These are phyloP conservation scores for Lepilemur septentrionalis DNA, from an alignment of 2,797 vertebrate species.

Conservation along the genomic window DNA sequence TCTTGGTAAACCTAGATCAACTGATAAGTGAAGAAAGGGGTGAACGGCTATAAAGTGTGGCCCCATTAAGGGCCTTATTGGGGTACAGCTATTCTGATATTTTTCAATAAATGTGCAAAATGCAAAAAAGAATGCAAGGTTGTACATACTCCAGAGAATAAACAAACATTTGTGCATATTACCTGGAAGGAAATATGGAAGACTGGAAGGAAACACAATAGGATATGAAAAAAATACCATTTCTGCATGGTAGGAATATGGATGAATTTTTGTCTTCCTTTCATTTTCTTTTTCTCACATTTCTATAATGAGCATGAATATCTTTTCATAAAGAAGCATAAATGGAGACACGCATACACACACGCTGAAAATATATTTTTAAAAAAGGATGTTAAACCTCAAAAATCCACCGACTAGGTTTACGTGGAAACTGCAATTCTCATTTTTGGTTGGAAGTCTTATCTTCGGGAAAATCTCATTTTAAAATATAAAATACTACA, in stretches of 20 bases:
- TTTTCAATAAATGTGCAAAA: not conserved
- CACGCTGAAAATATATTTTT: slow-evolving; percentile 9
- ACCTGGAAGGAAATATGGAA: not conserved
- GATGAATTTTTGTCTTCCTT: slow-evolving; percentile 14
- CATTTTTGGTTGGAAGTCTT: slow-evolving; percentile 4
- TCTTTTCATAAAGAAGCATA: slow-evolving; percentile 25
- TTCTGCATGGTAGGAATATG: not conserved
- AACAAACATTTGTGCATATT: not conserved
- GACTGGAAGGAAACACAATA: not conserved
- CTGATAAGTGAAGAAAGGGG: not conserved
- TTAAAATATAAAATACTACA: slow-evolving; percentile 22
- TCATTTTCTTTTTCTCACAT: not conserved
- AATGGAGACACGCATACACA: not conserved
- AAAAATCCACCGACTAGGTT: not conserved
- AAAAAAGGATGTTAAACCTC: slow-evolving; percentile 13
- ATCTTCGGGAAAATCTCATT: not conserved
- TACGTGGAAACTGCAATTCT: not conserved
- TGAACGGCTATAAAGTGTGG: not conserved
- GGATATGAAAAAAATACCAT: not conserved
- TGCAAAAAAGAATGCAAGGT: not conserved
- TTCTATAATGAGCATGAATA: slow-evolving; percentile 14
- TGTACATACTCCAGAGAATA: not conserved
- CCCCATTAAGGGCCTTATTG: not conserved
- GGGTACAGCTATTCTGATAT: not conserved
- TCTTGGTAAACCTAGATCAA: not conserved